Evolutionary conservation across 2,797 vertebrate species (phyloP), one percentile per base, ranked within the genome.

Genomic region (Pangasius djambal): DNA sequence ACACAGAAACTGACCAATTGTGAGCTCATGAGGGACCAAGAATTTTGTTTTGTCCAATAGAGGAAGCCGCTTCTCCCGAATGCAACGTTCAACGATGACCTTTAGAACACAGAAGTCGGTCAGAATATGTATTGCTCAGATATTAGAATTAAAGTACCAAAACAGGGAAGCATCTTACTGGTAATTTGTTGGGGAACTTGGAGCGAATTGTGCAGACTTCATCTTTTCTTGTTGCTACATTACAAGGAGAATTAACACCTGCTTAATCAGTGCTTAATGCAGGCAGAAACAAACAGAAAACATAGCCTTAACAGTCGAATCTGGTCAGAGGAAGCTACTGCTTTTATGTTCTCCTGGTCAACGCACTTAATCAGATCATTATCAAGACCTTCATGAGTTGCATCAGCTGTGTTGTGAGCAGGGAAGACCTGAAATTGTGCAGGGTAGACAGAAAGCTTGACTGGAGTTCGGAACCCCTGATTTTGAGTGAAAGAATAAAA

Each of bases 21-120:
- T 96, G 40, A 97, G 94, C 92, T 97, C 97, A 8, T 94, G 95
- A 3, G 97, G 97, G 90, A 97, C 97, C 89, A 97, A 94, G 91
- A 97, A 97, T 93, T 97, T 97, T 15, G 96, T 95, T 93, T 97
- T 97, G 93, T 97, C 95, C 92, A 97, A 89, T 31, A 96, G 90
- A 0, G 97, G 97, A 87, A 97, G 96, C 44, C 91, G 93, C 92
- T 95, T 96, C 91, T 97, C 97, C 87, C 93, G 94, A 40, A 94
- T 86, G 89, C 95, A 97, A 63, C 97, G 95, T 88, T 97, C 97
- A 57, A 97, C 97, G 52, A 97, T 97, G n/a, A 97, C 96, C 97
- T 89, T 67, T 52, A 72, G 77, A 83, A 90, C 20, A 90, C n/a
- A 86, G 22, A n/a, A 55, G n/a, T 4, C 16, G 86, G 82, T 15